Conservation (phyloP, 2,888 invertebrate species). For the Torymus aiolomorphi region DNA sequence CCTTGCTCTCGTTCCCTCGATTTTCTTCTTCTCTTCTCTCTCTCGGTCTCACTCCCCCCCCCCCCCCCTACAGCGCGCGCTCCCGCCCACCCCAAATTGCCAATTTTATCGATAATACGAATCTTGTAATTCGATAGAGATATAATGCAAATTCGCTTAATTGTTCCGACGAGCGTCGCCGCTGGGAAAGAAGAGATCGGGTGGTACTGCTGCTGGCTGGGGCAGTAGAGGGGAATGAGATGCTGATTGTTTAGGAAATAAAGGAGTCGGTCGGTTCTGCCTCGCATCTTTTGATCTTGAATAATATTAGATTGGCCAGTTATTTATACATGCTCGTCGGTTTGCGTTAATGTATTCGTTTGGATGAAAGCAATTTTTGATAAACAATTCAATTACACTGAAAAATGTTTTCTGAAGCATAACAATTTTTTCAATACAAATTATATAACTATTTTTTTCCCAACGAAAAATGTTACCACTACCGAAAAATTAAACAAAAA, state of each 20-base stretch:
- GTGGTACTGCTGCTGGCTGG: background rate
- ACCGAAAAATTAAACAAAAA: too few relatives aligned
- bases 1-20: constrained; percentile 44
- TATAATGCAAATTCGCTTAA: constrained; percentile 75
- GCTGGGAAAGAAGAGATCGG: constrained; percentile 21
- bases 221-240: constrained; percentile 1
- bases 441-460: too few relatives aligned
- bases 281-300: too few relatives aligned
- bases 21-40: constrained; percentile 17
- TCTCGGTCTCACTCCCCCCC: too few relatives aligned
- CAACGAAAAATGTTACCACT: too few relatives aligned
- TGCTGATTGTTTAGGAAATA: constrained; percentile 6
- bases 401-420: too few relatives aligned
- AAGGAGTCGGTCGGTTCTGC: background rate
- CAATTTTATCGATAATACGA: constrained; percentile 75
- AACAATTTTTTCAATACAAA: too few relatives aligned
- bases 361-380: too few relatives aligned
- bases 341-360: too few relatives aligned
- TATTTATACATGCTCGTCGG: background rate
- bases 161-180: constrained; percentile 68
- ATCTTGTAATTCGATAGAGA: constrained; percentile 76
- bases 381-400: too few relatives aligned
- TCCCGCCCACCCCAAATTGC: constrained; percentile 69
- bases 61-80: constrained; percentile 37
- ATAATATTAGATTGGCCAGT: too few relatives aligned